phyloP scores from a whole-genome alignment of 2,113 vertebrate species.

The Myxocyprinus asiaticus region DNA sequence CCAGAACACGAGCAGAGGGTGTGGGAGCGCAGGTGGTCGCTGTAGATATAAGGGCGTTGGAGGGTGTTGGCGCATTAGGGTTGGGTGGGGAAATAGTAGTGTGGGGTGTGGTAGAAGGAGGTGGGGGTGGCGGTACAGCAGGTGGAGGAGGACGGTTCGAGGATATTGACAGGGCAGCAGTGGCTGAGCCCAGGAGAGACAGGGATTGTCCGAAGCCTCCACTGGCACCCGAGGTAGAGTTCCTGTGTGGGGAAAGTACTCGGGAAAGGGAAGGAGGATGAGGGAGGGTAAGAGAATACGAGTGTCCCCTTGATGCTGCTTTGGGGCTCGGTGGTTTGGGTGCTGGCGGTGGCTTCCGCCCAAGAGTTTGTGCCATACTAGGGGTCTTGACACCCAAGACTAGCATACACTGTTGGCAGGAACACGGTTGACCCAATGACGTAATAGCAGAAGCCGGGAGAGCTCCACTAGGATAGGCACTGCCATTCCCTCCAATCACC shows the following conservation, averaged over 20 bases:
- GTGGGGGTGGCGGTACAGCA: constrained; percentile 69
- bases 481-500: constrained; percentile 70
- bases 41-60: constrained; percentile 69
- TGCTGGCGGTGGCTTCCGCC: constrained; percentile 65
- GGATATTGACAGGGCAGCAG: constrained; percentile 73
- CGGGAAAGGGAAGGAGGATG: constrained; percentile 69
- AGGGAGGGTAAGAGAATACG: constrained; percentile 75
- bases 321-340: constrained; percentile 74
- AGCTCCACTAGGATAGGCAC: constrained; percentile 75
- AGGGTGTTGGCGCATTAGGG: constrained; percentile 59
- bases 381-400: constrained; percentile 84
- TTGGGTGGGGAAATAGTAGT: constrained; percentile 51
- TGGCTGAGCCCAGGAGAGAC: constrained; percentile 67
- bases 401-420: constrained; percentile 90
- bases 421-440: constrained; percentile 78
- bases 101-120: constrained; percentile 60
- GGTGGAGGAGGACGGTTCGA: constrained; percentile 74
- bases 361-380: constrained; percentile 75
- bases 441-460: constrained; percentile 76
- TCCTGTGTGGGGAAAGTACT: constrained; percentile 71
- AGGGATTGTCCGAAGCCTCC: constrained; percentile 63
- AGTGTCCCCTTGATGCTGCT: constrained; percentile 60
- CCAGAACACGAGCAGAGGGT: constrained; percentile 70
- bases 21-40: constrained; percentile 62
- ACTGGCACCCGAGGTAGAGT: constrained; percentile 62